Conservation (phyloP, 2,797 vertebrate genomes). For the Phoebastria nigripes region DNA sequence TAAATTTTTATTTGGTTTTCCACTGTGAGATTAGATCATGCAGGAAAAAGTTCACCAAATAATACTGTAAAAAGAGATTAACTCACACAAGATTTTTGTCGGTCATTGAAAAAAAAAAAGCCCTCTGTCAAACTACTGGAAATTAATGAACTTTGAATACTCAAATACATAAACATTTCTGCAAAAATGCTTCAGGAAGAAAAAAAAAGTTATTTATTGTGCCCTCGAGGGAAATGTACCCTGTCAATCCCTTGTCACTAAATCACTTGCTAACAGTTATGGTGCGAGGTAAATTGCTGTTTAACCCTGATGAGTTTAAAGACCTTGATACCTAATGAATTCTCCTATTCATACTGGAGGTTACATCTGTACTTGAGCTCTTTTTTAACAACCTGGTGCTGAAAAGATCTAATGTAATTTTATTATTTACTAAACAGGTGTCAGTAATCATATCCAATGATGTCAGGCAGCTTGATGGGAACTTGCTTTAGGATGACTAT, state of each 20-base stretch:
- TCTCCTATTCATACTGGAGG: conserved; percentile 35
- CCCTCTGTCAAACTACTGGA: conserved; percentile 68
- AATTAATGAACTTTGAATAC: conserved; percentile 70
- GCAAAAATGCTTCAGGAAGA: conserved; percentile 42
- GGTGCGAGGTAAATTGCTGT: neutral
- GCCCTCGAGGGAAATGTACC: conserved; percentile 55
- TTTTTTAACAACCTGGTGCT: conserved; percentile 33
- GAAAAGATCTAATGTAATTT: conserved; percentile 43
- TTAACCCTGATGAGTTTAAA: conserved; percentile 46
- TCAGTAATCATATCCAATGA: neutral
- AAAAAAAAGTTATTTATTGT: conserved; percentile 37
- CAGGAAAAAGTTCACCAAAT: conserved; percentile 71
- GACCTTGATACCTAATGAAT: conserved; percentile 49
- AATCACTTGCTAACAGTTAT: conserved; percentile 54
- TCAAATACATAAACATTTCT: conserved; percentile 66
- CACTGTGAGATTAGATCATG: conserved; percentile 72
- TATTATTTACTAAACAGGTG: conserved; percentile 36
- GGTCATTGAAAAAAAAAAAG: conserved; percentile 53
- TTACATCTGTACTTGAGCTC: neutral
- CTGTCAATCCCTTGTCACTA: conserved; percentile 50
- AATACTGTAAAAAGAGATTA: conserved; percentile 72
- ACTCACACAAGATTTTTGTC: conserved; percentile 68
- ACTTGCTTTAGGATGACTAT: neutral
- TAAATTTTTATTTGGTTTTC: conserved; percentile 70
- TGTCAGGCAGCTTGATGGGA: neutral